Conservation (phyloP, 2,888 invertebrate species). For the Sinopyrophorus schimmeli region DNA sequence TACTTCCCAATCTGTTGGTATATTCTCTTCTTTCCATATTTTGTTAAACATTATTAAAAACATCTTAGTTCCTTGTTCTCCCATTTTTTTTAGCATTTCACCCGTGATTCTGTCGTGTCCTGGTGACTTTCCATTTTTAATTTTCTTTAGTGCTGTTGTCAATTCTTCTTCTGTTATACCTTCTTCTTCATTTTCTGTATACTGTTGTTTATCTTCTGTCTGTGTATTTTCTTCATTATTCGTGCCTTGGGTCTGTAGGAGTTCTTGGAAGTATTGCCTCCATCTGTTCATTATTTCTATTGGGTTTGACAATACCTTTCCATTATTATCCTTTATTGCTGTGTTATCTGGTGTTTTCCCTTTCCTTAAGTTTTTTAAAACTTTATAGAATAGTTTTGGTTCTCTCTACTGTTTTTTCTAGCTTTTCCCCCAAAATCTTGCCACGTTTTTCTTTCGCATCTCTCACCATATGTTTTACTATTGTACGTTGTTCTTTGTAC, state of each 20-base stretch:
- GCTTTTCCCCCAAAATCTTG: conserved; percentile 6
- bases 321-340: neutral
- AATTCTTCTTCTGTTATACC: conserved; percentile 1
- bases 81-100: conserved; percentile 11
- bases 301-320: conserved; percentile 1
- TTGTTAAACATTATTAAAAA: neutral
- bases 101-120: conserved; percentile 8
- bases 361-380: conserved; percentile 5
- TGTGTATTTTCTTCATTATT: too few species aligned
- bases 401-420: neutral
- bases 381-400: conserved; percentile 6
- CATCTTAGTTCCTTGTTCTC: conserved; percentile 4
- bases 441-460: conserved; percentile 12
- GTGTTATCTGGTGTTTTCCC: conserved; percentile 1
- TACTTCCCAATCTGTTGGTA: conserved; percentile 4
- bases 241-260: too few species aligned
- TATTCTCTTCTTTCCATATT: conserved; percentile 1
- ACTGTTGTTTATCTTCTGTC: conserved; percentile 1
- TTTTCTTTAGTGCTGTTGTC: conserved; percentile 1
- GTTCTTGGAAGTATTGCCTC: conserved; percentile 2
- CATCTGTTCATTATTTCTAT: conserved; percentile 4
- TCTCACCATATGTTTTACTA: conserved; percentile 3
- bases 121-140: conserved; percentile 12
- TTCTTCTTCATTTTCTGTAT: conserved; percentile 3
- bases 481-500: conserved; percentile 11